Conservation (phyloP, 92 coral and sea anemone species). For the Virgularia gustaviana region DNA sequence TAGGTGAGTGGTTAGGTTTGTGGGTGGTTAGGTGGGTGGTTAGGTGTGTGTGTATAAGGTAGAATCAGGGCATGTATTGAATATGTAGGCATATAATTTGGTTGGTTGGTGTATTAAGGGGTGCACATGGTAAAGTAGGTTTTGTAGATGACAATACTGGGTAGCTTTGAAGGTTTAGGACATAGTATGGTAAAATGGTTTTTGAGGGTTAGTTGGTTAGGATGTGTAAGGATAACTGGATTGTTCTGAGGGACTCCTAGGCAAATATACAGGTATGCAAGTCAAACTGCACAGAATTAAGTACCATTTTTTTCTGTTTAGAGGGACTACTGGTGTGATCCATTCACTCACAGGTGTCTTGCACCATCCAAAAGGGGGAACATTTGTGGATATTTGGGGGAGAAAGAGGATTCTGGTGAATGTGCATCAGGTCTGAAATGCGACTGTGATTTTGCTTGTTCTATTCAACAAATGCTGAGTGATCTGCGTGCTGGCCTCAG, state of each 20-base stretch:
- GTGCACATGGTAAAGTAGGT: no score
- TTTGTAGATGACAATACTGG: no score
- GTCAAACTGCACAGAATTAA: background rate
- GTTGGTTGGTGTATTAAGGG: no score
- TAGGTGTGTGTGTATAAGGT: no score
- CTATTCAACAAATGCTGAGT: constrained; percentile 1
- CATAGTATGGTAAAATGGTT: no score
- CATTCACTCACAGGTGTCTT: constrained; percentile 9
- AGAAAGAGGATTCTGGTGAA: constrained; percentile 13
- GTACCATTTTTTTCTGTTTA: background rate
- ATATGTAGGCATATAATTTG: no score
- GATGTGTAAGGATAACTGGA: no score
- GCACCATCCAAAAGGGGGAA: constrained; percentile 29
- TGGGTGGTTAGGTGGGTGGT: no score
- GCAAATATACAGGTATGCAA: background rate
- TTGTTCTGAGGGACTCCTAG: constrained; percentile 10
- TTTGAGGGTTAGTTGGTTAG: no score
- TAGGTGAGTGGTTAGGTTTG: no score
- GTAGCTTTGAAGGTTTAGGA: no score
- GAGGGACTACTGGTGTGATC: constrained; percentile 26
- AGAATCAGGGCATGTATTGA: no score
- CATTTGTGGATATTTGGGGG: constrained; percentile 39
- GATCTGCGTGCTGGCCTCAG: constrained; percentile 23
- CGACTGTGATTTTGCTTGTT: constrained; percentile 22
- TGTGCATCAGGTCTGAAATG: constrained; percentile 13